phyloP scores from a whole-genome alignment of 2,888 invertebrate genomes.

The Callyntrura guangdongensis region DNA sequence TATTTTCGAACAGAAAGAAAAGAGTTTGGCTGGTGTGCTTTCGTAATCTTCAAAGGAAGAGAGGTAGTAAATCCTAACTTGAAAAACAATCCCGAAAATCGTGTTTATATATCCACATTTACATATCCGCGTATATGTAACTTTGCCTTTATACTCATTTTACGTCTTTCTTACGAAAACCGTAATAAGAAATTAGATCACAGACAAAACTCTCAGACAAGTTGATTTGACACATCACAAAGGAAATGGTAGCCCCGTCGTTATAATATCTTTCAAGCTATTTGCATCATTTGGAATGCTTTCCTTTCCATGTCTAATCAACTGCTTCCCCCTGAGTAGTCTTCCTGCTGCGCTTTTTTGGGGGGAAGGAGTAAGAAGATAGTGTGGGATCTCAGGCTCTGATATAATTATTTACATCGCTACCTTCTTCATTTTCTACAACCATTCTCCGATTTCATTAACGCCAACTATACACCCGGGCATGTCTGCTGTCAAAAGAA shows the following conservation, averaged over 20 bases:
- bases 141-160: background rate
- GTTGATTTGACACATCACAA: slow-evolving; percentile 8
- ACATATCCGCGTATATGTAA: background rate
- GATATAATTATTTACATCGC: slow-evolving; percentile 41
- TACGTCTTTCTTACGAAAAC: background rate
- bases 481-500: background rate
- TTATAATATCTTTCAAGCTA: slow-evolving; percentile 26
- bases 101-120: too few species aligned
- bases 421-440: background rate
- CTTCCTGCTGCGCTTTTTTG: background rate
- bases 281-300: slow-evolving; percentile 17
- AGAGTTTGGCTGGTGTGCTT: background rate
- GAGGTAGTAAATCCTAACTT: background rate
- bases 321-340: slow-evolving; percentile 23
- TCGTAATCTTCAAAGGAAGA: background rate
- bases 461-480: background rate
- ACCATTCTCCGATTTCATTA: slow-evolving; percentile 27
- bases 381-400: background rate
- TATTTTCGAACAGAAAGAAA: background rate
- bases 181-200: slow-evolving; percentile 17
- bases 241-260: background rate
- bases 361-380: background rate
- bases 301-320: slow-evolving; percentile 42
- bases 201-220: slow-evolving; percentile 22
- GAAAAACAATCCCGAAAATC: slow-evolving; percentile 5